Conservation (phyloP, 1,140 invertebrate species). For the Patella vulgata region DNA sequence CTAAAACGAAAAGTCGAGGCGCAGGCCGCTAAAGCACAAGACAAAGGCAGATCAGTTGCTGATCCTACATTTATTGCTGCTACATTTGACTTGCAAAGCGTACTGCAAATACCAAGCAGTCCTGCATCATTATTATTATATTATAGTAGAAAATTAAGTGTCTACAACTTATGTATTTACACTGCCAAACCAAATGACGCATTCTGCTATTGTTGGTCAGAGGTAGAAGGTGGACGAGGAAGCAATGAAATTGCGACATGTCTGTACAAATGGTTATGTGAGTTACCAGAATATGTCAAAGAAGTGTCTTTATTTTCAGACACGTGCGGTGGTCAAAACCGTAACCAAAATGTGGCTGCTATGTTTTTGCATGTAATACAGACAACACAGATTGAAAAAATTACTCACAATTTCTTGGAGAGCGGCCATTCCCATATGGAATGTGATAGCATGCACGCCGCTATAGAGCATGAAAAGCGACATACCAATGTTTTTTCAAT, state of each 20-base stretch:
- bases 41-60: constrained; percentile 18
- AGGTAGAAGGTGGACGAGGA: constrained; percentile 19
- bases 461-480: constrained; percentile 20
- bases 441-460: constrained; percentile 28
- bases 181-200: constrained; percentile 12
- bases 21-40: constrained; percentile 17
- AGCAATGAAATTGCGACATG: constrained; percentile 29
- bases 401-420: constrained; percentile 33
- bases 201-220: constrained; percentile 27
- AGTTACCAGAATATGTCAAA: constrained; percentile 10
- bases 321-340: constrained; percentile 34
- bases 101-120: constrained; percentile 19
- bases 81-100: constrained; percentile 29
- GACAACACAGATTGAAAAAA: neutral
- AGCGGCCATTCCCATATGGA: constrained; percentile 34
- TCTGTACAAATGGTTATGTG: constrained; percentile 16
- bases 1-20: constrained; percentile 15
- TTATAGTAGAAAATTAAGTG: constrained; percentile 24
- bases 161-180: constrained; percentile 34
- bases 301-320: constrained; percentile 26
- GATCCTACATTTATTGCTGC: constrained; percentile 8
- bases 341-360: constrained; percentile 25
- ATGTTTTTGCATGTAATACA: constrained; percentile 6
- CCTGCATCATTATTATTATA: constrained; percentile 12
- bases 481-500: constrained; percentile 20